Conservation (phyloP, 2,797 vertebrate genomes). For the Squalus acanthias region DNA sequence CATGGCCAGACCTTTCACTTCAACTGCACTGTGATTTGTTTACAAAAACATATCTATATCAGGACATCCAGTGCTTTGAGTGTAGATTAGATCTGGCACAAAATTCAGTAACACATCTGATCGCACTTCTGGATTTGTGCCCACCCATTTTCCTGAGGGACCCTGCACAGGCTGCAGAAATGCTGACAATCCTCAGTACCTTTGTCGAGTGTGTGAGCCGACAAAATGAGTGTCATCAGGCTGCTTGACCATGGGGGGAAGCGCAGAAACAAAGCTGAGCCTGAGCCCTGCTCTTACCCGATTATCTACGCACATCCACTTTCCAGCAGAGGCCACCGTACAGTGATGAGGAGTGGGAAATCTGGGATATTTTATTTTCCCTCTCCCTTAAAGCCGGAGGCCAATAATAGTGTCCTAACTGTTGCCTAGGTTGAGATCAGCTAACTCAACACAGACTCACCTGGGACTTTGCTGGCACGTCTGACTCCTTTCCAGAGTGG, state of each 20-base stretch:
- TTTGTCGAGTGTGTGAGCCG: background rate
- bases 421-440: background rate
- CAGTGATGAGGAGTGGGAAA: background rate
- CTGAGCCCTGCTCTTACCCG: background rate
- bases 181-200: background rate
- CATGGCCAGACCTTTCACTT: background rate
- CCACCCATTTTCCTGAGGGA: background rate
- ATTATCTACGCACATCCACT: background rate
- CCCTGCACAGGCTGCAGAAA: background rate
- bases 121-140: background rate
- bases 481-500: conserved; percentile 24
- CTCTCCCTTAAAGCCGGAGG: background rate
- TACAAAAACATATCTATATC: conserved; percentile 16
- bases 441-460: conserved; percentile 12
- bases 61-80: background rate
- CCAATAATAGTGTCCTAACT: conserved; percentile 10
- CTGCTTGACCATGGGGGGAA: background rate
- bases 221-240: background rate
- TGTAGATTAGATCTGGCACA: background rate
- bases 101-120: too few species aligned
- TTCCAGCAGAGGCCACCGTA: background rate
- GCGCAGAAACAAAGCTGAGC: background rate
- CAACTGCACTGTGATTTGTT: background rate
- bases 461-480: conserved; percentile 4
- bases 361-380: background rate